Percentiles rank a stretch among this genome's conserved stretches.
phyloP scores from a whole-genome alignment of 2,888 invertebrate species.

The Pogonocherus hispidulus region DNA sequence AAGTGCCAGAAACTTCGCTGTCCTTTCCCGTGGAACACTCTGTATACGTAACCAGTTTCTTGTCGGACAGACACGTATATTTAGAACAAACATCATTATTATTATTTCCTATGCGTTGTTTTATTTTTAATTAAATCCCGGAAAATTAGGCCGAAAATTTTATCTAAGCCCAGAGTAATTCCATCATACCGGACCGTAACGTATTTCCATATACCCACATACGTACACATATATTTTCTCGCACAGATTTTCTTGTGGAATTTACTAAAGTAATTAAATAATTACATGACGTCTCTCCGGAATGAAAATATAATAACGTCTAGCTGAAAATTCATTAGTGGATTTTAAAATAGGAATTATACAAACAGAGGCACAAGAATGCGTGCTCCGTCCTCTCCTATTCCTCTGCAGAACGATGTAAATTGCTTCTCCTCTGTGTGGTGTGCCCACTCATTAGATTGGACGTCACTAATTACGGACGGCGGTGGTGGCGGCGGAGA shows the following conservation, averaged over 20 bases:
- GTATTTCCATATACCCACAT: slow-evolving; percentile 10
- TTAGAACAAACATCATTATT: too few relatives aligned
- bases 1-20: too few relatives aligned
- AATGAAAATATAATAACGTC: slow-evolving; percentile 53
- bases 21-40: too few relatives aligned
- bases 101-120: too few relatives aligned
- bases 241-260: slow-evolving; percentile 51
- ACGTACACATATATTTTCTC: slow-evolving; percentile 45
- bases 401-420: slow-evolving; percentile 49
- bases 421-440: slow-evolving; percentile 53
- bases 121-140: slow-evolving; percentile 43
- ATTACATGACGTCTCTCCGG: slow-evolving; percentile 50
- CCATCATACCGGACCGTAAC: slow-evolving; percentile 19
- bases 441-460: slow-evolving; percentile 56
- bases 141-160: slow-evolving; percentile 40
- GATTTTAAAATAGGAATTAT: slow-evolving; percentile 62
- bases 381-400: slow-evolving; percentile 30
- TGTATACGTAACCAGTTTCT: too few relatives aligned
- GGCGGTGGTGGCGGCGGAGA: slow-evolving; percentile 41
- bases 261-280: slow-evolving; percentile 52
- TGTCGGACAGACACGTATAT: too few relatives aligned
- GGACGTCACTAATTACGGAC: slow-evolving; percentile 57
- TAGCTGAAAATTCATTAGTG: slow-evolving; percentile 59
- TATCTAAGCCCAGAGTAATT: slow-evolving; percentile 40
- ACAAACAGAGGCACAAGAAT: slow-evolving; percentile 55